Percentiles rank a stretch among this genome's conserved stretches.
These are phyloP conservation scores for Syrrhaptes paradoxus DNA, from an alignment of 2,113 vertebrate genomes.

Conservation along the genomic window DNA sequence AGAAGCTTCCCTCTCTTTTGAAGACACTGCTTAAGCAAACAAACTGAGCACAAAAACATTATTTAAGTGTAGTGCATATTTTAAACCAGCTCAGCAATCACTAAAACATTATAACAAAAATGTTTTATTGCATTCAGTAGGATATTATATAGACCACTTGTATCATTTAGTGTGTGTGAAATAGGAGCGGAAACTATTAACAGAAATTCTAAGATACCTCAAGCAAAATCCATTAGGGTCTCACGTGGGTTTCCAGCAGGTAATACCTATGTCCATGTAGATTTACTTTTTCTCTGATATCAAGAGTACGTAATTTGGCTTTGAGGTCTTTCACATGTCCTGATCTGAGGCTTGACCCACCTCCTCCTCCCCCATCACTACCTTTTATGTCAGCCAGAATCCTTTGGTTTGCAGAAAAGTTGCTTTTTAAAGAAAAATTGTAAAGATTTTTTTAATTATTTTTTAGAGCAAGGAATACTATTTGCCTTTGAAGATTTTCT, in stretches of 20 bases:
- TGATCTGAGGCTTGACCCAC: background rate
- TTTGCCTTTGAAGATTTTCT: background rate
- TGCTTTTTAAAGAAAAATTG: background rate
- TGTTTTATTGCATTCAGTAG: background rate
- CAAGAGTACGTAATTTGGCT: background rate
- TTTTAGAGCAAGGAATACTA: background rate
- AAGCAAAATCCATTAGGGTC: background rate
- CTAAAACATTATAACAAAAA: background rate
- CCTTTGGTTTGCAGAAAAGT: background rate
- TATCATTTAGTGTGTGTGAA: background rate
- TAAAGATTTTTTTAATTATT: background rate
- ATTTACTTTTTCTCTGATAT: background rate
- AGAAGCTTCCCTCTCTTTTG: background rate
- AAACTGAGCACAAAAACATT: background rate
- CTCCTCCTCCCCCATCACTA: accelerated
- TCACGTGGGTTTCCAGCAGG: background rate
- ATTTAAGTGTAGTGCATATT: background rate
- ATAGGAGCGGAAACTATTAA: background rate
- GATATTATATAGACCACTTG: background rate
- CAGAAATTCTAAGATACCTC: background rate
- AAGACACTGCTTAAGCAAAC: background rate
- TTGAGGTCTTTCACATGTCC: background rate
- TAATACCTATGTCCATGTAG: background rate
- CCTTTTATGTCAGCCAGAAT: background rate
- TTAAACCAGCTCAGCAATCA: background rate